A percentile compares a stretch with the other conserved stretches of the same genome.
phyloP scores from a whole-genome alignment of 2,797 vertebrate genomes.

The Poeciliopsis gracilis region DNA sequence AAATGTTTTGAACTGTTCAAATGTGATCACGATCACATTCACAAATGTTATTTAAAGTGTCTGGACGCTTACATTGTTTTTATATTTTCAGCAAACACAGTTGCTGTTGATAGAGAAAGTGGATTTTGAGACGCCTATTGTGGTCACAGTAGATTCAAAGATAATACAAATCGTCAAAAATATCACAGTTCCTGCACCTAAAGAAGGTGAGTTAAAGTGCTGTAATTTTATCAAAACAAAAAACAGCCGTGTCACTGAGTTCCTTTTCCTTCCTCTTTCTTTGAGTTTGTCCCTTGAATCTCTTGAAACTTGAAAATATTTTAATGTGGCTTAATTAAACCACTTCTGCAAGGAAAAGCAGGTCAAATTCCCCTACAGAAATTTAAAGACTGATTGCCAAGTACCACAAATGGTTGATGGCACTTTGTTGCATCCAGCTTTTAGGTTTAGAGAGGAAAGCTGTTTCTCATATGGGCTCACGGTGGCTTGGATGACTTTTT shows the following conservation, averaged over 20 bases:
- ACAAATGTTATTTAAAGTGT: background rate
- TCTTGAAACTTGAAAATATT: background rate
- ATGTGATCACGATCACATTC: background rate
- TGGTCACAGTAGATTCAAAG: slow-evolving; percentile 35
- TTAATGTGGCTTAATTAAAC: background rate
- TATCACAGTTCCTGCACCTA: slow-evolving; percentile 59
- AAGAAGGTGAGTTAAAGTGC: slow-evolving; percentile 56
- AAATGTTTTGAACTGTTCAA: background rate
- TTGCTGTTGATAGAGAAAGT: slow-evolving; percentile 60
- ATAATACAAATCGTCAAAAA: background rate
- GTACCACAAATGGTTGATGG: background rate
- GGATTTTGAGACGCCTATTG: slow-evolving; percentile 55
- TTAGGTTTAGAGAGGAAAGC: background rate
- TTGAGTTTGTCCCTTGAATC: slow-evolving; percentile 58
- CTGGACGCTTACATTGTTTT: background rate
- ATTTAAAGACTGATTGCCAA: background rate
- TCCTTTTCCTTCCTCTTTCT: background rate
- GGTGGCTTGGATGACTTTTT: background rate
- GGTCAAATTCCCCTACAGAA: background rate
- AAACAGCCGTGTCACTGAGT: slow-evolving; percentile 3
- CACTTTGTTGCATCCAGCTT: background rate
- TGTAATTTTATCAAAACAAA: background rate
- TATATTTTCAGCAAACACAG: slow-evolving; percentile 55
- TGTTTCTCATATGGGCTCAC: background rate
- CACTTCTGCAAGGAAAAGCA: background rate